phyloP scores from a whole-genome alignment of 2,797 vertebrate genomes.

The Acomys russatus region DNA sequence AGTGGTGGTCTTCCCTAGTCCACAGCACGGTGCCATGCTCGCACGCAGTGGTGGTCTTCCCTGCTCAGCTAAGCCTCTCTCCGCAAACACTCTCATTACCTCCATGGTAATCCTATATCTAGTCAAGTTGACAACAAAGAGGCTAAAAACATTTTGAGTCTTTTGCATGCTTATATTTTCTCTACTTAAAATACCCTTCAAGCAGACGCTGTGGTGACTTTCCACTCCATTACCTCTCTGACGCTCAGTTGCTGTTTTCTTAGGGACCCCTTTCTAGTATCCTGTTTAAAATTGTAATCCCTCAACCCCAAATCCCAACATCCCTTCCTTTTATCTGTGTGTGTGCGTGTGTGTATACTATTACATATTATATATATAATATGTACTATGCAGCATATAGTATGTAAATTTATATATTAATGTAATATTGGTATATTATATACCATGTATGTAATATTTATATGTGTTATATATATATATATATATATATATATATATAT shows the following conservation, averaged over 20 bases:
- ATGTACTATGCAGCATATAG: too few relatives aligned
- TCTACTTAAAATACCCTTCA: not conserved
- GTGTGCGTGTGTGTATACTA: too few relatives aligned
- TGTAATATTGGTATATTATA: too few relatives aligned
- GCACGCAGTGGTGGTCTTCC: not conserved
- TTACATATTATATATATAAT: too few relatives aligned
- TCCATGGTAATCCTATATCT: not conserved
- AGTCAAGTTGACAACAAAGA: not conserved
- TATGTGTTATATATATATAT: too few relatives aligned
- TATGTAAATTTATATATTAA: too few relatives aligned
- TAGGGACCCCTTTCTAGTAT: not conserved
- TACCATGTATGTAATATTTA: too few relatives aligned
- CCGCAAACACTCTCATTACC: not conserved
- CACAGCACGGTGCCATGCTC: accelerated
- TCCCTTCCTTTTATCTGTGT: too few relatives aligned
- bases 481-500: too few relatives aligned
- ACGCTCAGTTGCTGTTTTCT: not conserved
- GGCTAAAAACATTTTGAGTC: not conserved
- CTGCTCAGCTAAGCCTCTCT: too few relatives aligned
- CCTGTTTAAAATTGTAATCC: not conserved
- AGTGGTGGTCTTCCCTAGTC: too few relatives aligned
- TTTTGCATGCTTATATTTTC: not conserved
- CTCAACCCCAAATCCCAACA: not conserved
- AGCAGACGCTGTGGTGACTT: not conserved
- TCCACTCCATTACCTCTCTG: not conserved